phyloP scores from a whole-genome alignment of 1,140 invertebrate genomes.

The Spodoptera frugiperda region DNA sequence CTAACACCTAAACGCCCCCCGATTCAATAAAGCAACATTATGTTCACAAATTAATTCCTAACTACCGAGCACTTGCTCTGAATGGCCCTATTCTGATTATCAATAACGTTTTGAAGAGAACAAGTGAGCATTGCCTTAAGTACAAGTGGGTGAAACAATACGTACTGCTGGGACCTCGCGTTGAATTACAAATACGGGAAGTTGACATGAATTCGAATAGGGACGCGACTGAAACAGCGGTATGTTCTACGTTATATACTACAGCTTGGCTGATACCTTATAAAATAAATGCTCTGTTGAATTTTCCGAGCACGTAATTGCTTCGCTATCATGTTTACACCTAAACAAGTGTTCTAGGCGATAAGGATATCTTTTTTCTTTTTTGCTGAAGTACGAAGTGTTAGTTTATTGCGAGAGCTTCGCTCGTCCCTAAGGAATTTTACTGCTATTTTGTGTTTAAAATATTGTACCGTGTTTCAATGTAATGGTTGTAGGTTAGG shows the following conservation, averaged over 20 bases:
- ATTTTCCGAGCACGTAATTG: conserved; percentile 37
- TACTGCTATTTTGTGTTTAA: no score
- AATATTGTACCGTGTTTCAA: no score
- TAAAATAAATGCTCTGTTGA: conserved; percentile 34
- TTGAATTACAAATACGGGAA: conserved; percentile 84
- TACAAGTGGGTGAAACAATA: conserved; percentile 82
- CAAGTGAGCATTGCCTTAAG: conserved; percentile 71
- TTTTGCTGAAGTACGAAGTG: background rate
- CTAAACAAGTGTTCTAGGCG: conserved; percentile 28
- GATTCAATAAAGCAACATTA: conserved; percentile 20
- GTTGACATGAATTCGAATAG: conserved; percentile 83
- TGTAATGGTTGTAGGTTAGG: no score
- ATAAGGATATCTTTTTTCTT: conserved; percentile 15
- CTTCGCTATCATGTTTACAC: conserved; percentile 29
- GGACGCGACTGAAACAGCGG: conserved; percentile 26
- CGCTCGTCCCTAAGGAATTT: no score
- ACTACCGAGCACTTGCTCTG: conserved; percentile 55
- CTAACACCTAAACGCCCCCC: background rate
- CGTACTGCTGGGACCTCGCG: conserved; percentile 72
- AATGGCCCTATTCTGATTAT: conserved; percentile 58
- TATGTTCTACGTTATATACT: conserved; percentile 37
- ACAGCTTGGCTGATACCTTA: conserved; percentile 35
- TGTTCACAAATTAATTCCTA: conserved; percentile 56
- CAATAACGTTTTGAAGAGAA: conserved; percentile 67
- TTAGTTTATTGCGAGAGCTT: background rate